These are phyloP conservation scores for Borostomias antarcticus DNA, from an alignment of 2,797 vertebrate species.

Conservation along the genomic window DNA sequence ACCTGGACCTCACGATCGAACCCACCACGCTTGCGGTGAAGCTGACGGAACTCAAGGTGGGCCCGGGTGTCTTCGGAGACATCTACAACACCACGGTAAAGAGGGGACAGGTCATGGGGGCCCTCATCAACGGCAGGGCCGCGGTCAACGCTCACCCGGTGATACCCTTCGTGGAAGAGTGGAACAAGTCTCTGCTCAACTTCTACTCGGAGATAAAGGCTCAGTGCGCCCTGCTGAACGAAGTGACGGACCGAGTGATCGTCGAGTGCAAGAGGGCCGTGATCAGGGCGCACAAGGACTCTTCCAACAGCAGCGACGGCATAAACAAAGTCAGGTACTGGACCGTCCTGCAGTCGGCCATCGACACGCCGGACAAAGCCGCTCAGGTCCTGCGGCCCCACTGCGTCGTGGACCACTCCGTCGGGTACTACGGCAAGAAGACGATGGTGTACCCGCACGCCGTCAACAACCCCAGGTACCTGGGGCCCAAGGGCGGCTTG, in stretches of 20 bases:
- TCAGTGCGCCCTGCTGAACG: background rate
- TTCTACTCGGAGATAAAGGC: background rate
- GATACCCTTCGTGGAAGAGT: conserved; percentile 4
- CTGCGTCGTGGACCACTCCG: background rate
- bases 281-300: conserved; percentile 2
- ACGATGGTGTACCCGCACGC: background rate
- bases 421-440: background rate
- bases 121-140: background rate
- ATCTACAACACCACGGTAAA: background rate
- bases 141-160: background rate
- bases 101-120: background rate
- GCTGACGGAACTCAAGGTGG: conserved; percentile 7
- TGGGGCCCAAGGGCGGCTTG: background rate
- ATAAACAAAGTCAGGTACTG: conserved; percentile 7
- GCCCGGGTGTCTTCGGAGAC: background rate
- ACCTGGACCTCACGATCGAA: background rate
- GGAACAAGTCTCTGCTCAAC: background rate
- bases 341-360: background rate
- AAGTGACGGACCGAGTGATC: background rate
- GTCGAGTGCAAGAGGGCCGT: background rate
- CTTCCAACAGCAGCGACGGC: conserved; percentile 2
- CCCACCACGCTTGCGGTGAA: background rate
- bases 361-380: conserved; percentile 1
- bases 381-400: conserved; percentile 3
- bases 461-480: background rate